Evolutionary conservation across 1,140 invertebrate species (phyloP), one percentile per base, ranked within the genome.

Genomic region (Hycleus cichorii): DNA sequence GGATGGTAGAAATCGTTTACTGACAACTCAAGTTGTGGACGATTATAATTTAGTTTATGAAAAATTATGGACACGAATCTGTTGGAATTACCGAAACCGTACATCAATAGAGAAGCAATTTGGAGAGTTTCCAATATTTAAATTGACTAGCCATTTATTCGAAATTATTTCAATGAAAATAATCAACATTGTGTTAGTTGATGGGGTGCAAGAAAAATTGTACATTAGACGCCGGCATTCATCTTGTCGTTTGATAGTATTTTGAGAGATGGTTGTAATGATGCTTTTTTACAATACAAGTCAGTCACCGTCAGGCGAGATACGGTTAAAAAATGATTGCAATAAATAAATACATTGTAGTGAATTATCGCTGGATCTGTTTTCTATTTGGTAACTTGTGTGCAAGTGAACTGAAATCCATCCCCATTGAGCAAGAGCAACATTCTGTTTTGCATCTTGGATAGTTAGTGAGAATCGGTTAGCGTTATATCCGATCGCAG

Each of bases 401-500:
- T 44, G 44, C 44, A 10, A 47, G 43, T 39, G 32, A 32, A 32
- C 32, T 32, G 32, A 32, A 32, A 5, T 32, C 32, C 18, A 18
- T 32, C 32, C 32, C 32, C 32, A 18, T 18, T 32, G 32, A 32
- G 32, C 7, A 32, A 32, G 32, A 47, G 48, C 26, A 44, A 57
- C 55, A 57, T 44, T 49, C 55, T 49, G 55, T 46, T 57, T 57
- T 57, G 55, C 55, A 49, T 57, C 55, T 46, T 49, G 47, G 48
- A 48, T 9, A 11, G 43, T 39, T 55, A 55, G 52, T 60, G 52
- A 60, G 47, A 42, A n/a, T 53, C 57, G 63, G 59, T 57, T 60
- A 64, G 56, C 56, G 61, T 53, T 57, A 64, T 60, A 63, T 62
- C 43, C 64, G 66, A 68, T 68, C 68, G 63, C 70, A 72, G 66